Evolutionary conservation across 2,888 invertebrate genomes (phyloP).

Genomic region (Habrosyne pyritoides): DNA sequence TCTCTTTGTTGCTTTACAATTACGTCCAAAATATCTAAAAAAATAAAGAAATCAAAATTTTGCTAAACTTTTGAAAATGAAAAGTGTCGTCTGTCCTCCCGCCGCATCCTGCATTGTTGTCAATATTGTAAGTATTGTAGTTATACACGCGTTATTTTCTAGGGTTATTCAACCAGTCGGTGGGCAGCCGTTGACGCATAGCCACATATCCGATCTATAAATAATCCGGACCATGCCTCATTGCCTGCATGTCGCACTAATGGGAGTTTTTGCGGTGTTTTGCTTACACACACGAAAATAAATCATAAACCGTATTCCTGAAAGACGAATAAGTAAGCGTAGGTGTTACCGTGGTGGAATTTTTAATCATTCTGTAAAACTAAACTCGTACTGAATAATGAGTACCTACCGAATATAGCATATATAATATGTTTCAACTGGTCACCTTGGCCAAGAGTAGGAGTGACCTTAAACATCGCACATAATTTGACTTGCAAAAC

Average conservation of each 20-base stretch:
- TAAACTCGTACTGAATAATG: not conserved
- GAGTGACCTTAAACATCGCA: not conserved
- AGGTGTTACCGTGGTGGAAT: not conserved
- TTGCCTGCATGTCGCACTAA: slow-evolving; percentile 32
- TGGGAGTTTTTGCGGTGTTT: slow-evolving; percentile 25
- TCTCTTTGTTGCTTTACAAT: slow-evolving; percentile 11
- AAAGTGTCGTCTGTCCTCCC: not conserved
- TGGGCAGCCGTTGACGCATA: slow-evolving; percentile 46
- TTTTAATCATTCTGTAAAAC: not conserved
- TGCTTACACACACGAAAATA: slow-evolving; percentile 14
- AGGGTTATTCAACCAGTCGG: slow-evolving; percentile 67
- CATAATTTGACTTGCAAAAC: not conserved
- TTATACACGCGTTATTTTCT: slow-evolving; percentile 36
- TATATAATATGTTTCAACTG: not conserved
- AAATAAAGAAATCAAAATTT: not conserved
- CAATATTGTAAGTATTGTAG: slow-evolving; percentile 21
- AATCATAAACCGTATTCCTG: slow-evolving; percentile 13
- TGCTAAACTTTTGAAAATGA: not conserved
- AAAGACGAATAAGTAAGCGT: slow-evolving; percentile 7
- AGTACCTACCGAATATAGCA: too few relatives aligned
- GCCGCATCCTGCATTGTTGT: slow-evolving; percentile 21
- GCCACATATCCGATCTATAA: slow-evolving; percentile 36
- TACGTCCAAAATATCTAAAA: not conserved
- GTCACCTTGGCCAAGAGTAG: too few relatives aligned
- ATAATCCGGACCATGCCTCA: slow-evolving; percentile 38